Base-by-base conservation (phyloP, 2,797 vertebrate species). In the Manis crassicaudata region DNA sequence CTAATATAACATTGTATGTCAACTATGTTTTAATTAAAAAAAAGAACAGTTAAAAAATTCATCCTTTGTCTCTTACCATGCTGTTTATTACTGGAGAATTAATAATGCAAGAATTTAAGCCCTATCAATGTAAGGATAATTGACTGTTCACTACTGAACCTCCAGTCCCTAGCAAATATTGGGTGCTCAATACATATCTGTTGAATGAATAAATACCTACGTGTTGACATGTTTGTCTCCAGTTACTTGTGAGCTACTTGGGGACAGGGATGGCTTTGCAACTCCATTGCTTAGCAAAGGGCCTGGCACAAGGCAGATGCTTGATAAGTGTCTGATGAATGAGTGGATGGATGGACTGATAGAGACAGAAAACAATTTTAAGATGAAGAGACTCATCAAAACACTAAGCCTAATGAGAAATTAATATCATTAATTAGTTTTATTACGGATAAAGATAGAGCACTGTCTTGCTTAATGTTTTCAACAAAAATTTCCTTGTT, bases 381-480 rank as follows among this genome's bases (percentile, higher is more conserved):
- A 88, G 43, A 70, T 27, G 79, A 62, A 75, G 5, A 84, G 25
- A 95, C 23, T 87, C n/a, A 65, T 52, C 32, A 84, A 75, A 88
- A 65, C 52, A 70, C 13, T 82, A 17, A 84, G 60, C 46, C 20
- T 65, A 58, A 23, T 52, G 7, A 84, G 43, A 90, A 96, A 92
- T 29, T 80, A 54, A 4, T 50, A 65, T 60, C 29, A 91, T 50
- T 35, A n/a, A 70, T 29, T 43, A 70, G 6, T 73, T 97, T 91
- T 81, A 94, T 58, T 85, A 94, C 93, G 35, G 25, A n/a, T 81
- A 84, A 73, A 92, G 56, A 90, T 20, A 40, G 7, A 79, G 25
- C n/a, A 46, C 60, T 75, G 32, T 67, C 54, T 81, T 12, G 37
- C n/a, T 80, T 93, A 60, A 90, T 8, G 18, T 73, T 90, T 67